Evolutionary conservation across 2,113 vertebrate species (phyloP), one percentile per base, ranked within the genome.

Genomic region (Heterotilapia buettikoferi): DNA sequence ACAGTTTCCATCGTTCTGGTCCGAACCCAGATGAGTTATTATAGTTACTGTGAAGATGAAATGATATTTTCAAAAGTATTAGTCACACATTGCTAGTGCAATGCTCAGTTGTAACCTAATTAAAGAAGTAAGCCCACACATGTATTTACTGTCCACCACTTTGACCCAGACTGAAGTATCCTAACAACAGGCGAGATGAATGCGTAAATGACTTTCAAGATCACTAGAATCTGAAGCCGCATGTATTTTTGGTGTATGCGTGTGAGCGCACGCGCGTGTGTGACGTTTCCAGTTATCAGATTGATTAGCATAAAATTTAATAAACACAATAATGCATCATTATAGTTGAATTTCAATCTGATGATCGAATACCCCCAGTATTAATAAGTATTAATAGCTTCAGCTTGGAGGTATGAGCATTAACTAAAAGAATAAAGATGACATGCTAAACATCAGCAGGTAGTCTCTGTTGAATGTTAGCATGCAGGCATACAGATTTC

Each of bases 211-310:
- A 47, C 16, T 19, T 47, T 76, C 43, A 29, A 19, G 4, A 19
- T 76, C 43, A 76, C 71, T 29, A 29, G 2, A 71, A 71, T 43
- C n/a, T 73, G 40, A 73, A 47, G 40, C 9, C 1, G 7, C 16
- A 2, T 29, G 68, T 29, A 29, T 76, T 47, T 76, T 73, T 45
- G 40, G 21, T 73, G 21, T 18, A 26, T 26, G 54, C 10, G 5
- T 11, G 2, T 54, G 19, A 21, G n/a, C 8, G 9, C 2, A 5
- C 33, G 2, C 1, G 0, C 5, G 0, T 0, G 5, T 16, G 66
- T 45, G 7, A 45, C 2, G 1, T 76, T 40, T 26, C 43, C 14
- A 76, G 5, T 76, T 47, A 47, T 76, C 40, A 29, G 21, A 76
- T 76, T 45, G 6, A 76, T 47, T 47, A 47, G 40, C 14, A 73